Evolutionary conservation across 2,797 vertebrate species (phyloP), one percentile per base, ranked within the genome.

Genomic region (Darevskia mixta): DNA sequence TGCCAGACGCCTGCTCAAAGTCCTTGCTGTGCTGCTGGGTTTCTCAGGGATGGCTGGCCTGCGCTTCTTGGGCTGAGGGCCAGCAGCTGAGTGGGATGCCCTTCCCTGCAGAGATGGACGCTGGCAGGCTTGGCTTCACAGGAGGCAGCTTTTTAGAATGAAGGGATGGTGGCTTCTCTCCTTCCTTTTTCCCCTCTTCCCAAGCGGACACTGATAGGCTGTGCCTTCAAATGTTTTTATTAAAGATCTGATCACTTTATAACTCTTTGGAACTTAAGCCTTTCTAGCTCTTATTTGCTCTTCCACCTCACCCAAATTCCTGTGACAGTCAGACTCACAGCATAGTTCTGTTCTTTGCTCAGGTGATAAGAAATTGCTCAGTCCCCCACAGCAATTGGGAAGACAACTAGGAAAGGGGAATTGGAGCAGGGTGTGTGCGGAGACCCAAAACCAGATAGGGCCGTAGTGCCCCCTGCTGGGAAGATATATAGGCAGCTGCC

Each of bases 21-120:
- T 98, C 79, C 88, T 98, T 27, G 97, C 98, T 93, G 95, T 98
- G 89, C 91, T 98, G 90, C 83, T 97, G 83, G 98, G 98, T 69
- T 98, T 98, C 93, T 95, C 92, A 0, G 5, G 96, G 88, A 98
- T 98, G 97, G 97, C 97, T 0, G 93, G 78, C 0, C 95, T 98
- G 71, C 95, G 96, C 3, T 97, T 98, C 85, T 1, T 98, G 77
- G 97, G 95, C 86, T 98, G 86, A 95, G 4, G 20, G 9, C 5
- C 8, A 8, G 41, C 10, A 4, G 49, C 20, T 11, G 58, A 61
- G 1, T 2, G 17, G n/a, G 55, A 43, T 18, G 5, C 35, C 20
- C 38, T 20, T 29, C 15, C 35, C 8, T 75, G 25, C n/a, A 20
- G 72, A 35, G 38, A 41, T 23, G 73, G 73, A 41, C 35, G 1